These are phyloP conservation scores for Papilio xuthus DNA, from an alignment of 1,140 invertebrate species.

Conservation along the genomic window DNA sequence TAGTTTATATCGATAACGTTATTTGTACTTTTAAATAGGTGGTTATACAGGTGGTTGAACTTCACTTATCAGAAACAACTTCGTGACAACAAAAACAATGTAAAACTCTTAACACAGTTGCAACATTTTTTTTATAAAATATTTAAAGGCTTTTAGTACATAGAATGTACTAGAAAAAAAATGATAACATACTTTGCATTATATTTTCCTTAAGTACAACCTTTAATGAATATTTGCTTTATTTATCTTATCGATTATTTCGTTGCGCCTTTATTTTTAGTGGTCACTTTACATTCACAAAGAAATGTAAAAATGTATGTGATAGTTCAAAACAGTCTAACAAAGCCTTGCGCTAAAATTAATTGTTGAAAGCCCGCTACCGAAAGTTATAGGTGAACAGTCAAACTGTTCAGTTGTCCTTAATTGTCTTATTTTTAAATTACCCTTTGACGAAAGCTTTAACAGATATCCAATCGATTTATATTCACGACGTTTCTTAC, in stretches of 20 bases:
- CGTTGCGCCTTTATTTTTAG: background rate
- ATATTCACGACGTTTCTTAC: background rate
- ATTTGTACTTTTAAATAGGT: slow-evolving; percentile 2
- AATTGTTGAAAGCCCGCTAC: no score
- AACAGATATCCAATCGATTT: background rate
- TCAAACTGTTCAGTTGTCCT: background rate
- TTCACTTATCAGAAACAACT: slow-evolving; percentile 3
- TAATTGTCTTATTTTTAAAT: background rate
- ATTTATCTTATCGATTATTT: slow-evolving; percentile 3
- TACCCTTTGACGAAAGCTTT: background rate
- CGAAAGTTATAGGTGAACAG: no score
- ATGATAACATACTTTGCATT: slow-evolving; percentile 2
- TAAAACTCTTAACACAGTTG: background rate
- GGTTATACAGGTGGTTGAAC: background rate
- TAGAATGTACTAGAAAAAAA: background rate
- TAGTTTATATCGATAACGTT: slow-evolving; percentile 3
- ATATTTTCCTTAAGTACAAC: slow-evolving; percentile 1
- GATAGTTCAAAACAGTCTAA: background rate
- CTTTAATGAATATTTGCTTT: slow-evolving; percentile 4
- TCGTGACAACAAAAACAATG: slow-evolving; percentile 7
- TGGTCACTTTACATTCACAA: background rate
- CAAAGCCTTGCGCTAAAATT: no score
- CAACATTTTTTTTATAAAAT: slow-evolving; percentile 14
- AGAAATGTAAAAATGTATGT: background rate
- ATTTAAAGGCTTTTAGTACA: slow-evolving; percentile 10